Percentiles rank a stretch among this genome's conserved stretches.
Conservation (phyloP, 2,888 invertebrate species). For the Abrostola triplasia region DNA sequence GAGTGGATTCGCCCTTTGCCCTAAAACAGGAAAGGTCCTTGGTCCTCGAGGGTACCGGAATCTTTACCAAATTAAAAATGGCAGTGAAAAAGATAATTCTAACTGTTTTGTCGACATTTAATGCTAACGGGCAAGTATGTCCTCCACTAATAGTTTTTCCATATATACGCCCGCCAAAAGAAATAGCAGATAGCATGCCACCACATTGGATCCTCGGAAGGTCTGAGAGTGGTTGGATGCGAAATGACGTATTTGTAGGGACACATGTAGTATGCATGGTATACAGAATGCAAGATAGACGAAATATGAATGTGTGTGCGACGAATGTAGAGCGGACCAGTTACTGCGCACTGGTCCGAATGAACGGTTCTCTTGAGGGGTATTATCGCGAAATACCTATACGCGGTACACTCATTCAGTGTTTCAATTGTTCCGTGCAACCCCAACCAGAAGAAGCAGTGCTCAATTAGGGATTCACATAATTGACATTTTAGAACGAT, state of each 20-base stretch:
- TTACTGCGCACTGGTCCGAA: too few species aligned
- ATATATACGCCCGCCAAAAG: conserved; percentile 24
- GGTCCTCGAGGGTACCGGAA: conserved; percentile 47
- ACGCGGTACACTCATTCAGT: too few species aligned
- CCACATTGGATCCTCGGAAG: conserved; percentile 38
- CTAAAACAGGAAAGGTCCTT: conserved; percentile 44
- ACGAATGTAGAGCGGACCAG: too few species aligned
- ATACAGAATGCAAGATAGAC: too few species aligned
- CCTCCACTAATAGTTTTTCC: conserved; percentile 31
- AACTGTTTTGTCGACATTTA: conserved; percentile 47
- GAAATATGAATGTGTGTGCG: too few species aligned
- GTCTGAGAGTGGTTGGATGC: conserved; percentile 36
- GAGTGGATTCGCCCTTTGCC: conserved; percentile 49
- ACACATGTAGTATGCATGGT: too few species aligned
- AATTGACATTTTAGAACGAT: too few species aligned
- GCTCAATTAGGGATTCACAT: too few species aligned
- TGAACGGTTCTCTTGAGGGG: too few species aligned
- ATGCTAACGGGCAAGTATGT: conserved; percentile 32
- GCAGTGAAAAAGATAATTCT: conserved; percentile 52
- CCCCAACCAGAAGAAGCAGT: too few species aligned
- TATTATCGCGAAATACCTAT: too few species aligned
- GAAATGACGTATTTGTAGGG: conserved; percentile 30
- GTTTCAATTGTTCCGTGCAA: too few species aligned
- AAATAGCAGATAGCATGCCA: conserved; percentile 32
- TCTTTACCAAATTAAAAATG: conserved; percentile 28